Evolutionary conservation across 2,113 vertebrate species (phyloP), one percentile per base, ranked within the genome.

Genomic region (Plecotus auritus): DNA sequence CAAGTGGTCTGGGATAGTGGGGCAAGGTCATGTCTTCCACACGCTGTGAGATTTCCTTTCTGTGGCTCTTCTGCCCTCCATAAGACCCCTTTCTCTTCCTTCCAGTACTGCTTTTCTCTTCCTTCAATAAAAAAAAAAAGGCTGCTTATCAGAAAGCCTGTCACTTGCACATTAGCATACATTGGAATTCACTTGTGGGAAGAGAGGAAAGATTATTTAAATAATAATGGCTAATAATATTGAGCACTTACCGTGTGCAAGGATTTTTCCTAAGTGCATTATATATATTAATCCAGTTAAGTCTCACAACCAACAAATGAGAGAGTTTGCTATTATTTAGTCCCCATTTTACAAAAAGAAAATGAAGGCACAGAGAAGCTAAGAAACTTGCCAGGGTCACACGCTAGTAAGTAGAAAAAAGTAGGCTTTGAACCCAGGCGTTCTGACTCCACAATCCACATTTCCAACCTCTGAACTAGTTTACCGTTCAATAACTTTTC

Each of bases 321-420:
- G 14, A 88, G 28, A 22, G 30, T 90, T 88, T 73, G 69, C 3
- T 91, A 51, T 85, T 35, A 86, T 51, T 93, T 84, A 70, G 72
- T 92, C 86, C 37, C 26, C 37, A 49, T 45, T 77, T 84, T 76
- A 81, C 11, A 56, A 81, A 74, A 47, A 93, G 17, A 85, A 81
- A 86, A 47, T 42, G 32, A 59, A 85, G 37, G 35, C 45, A 18
- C 13, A 77, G 59, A 93, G 37, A 92, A 2, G 13, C 26, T 54
- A 49, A 91, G 35, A 84, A 90, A 59, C 37, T 82, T 35, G 8
- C 26, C 23, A 49, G 8, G 30, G 18, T 69, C 54, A 64, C 76
- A 90, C 6, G 67, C 13, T 42, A 61, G 4, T 28, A 72, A 81
- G n/a, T 49, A 35, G 26, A 37, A 54, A 54, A 80, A 83, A 4